Evolutionary conservation across 2,797 vertebrate genomes (phyloP), one percentile per base, ranked within the genome.

Genomic region (Protonibea diacanthus): DNA sequence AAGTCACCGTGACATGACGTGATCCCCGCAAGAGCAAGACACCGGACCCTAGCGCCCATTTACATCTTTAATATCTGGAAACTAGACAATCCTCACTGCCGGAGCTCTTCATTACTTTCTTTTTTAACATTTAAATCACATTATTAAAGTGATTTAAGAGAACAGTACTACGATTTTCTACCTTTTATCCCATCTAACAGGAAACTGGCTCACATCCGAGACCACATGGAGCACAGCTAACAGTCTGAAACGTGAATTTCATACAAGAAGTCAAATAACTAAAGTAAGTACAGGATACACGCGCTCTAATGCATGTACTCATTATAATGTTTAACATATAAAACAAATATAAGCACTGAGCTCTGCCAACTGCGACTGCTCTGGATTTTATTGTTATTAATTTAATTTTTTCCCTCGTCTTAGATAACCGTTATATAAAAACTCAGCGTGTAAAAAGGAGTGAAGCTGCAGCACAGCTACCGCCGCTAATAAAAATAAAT

Each of bases 281-380:
- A 38, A 59, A 55, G 7, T 7, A 20, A 10, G 33, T 9, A 38
- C 7, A 15, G 52, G 33, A 38, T 51, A 33, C 47, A 47, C 6
- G 60, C 2, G 14, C 23, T 33, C 10, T 18, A 25, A 33, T 33
- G 29, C 6, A 5, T 47, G 42, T 1, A 3, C 38, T 48, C 25
- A 27, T n/a, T 68, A 44, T 49, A 61, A 68, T 57, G 60, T 62
- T 21, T 58, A 25, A 69, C 63, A 62, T 23, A 13, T 9, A 70
- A 58, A 64, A 53, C 18, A 58, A 57, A 55, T 21, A 33, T 38
- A 4, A 17, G 57, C 20, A 18, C 15, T n/a, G 45, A 58, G 65
- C 27, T 14, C 52, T 53, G 53, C 45, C 25, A 33, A 11, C 45
- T 52, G 25, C 49, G 20, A 27, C 25, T 2, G 12, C 47, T 18